Percentiles rank a stretch among this genome's conserved stretches.
These are phyloP conservation scores for Drosophila robusta DNA, from an alignment of 2,888 invertebrate genomes.

Conservation along the genomic window DNA sequence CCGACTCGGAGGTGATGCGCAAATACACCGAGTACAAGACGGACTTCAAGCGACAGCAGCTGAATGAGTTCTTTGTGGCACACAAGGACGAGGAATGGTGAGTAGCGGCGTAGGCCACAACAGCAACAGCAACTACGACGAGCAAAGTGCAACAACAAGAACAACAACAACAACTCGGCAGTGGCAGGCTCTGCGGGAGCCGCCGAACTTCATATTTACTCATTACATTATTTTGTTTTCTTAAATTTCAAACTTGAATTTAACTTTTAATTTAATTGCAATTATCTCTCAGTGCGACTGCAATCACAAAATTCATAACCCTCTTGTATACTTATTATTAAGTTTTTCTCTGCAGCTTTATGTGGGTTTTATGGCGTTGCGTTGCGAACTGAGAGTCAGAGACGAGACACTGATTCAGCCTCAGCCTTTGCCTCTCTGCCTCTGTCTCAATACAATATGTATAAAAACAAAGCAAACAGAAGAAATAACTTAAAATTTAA, in stretches of 20 bases:
- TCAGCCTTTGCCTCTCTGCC: slow-evolving; percentile 25
- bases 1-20: slow-evolving; percentile 97
- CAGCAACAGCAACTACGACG: not conserved
- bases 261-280: slow-evolving; percentile 18
- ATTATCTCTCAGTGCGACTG: slow-evolving; percentile 35
- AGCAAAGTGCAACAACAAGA: slow-evolving; percentile 2
- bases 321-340: slow-evolving; percentile 76
- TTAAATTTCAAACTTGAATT: not conserved
- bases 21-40: slow-evolving; percentile 99
- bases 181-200: not conserved
- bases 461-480: slow-evolving; percentile 12
- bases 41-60: slow-evolving; percentile 97
- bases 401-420: slow-evolving; percentile 45
- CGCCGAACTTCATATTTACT: slow-evolving; percentile 9
- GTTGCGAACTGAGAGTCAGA: slow-evolving; percentile 52
- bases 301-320: slow-evolving; percentile 56
- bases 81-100: slow-evolving; percentile 99
- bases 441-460: slow-evolving; percentile 43
- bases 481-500: slow-evolving; percentile 63
- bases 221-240: slow-evolving; percentile 26
- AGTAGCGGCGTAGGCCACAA: slow-evolving; percentile 80
- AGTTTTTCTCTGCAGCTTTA: slow-evolving; percentile 84
- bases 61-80: slow-evolving; percentile 99
- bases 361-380: slow-evolving; percentile 77
- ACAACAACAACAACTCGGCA: slow-evolving; percentile 7